phyloP scores from a whole-genome alignment of 2,113 vertebrate genomes.

The Entosphenus tridentatus region DNA sequence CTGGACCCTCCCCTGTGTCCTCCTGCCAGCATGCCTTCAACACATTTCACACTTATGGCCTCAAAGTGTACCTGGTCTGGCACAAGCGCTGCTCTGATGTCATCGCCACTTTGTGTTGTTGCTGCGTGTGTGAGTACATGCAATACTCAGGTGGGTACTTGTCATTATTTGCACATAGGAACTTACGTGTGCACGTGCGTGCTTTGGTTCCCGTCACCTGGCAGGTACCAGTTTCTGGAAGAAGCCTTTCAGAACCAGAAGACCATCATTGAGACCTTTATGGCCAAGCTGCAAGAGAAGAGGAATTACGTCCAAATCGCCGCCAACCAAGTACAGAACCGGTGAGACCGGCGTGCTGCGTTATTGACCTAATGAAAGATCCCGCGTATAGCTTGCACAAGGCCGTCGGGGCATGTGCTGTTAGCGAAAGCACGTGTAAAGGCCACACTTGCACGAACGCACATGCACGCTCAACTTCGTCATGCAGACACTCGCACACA shows the following conservation, averaged over 20 bases:
- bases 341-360: slow-evolving; percentile 22
- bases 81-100: too few species aligned
- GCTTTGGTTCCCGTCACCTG: not conserved
- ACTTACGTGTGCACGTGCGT: too few species aligned
- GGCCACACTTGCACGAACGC: not conserved
- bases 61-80: too few species aligned
- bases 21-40: too few species aligned
- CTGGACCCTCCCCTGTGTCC: too few species aligned
- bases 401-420: not conserved
- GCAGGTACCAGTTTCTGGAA: slow-evolving; percentile 90
- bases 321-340: slow-evolving; percentile 74
- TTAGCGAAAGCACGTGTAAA: not conserved
- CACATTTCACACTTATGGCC: too few species aligned
- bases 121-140: too few species aligned
- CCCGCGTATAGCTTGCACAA: not conserved
- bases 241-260: slow-evolving; percentile 97
- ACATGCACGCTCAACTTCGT: not conserved
- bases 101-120: too few species aligned
- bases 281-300: slow-evolving; percentile 82
- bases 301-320: slow-evolving; percentile 87
- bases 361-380: not conserved
- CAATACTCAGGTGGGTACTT: too few species aligned
- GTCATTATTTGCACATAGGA: too few species aligned
- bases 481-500: not conserved
- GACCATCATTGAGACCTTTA: slow-evolving; percentile 57